Evolutionary conservation across 2,113 vertebrate genomes (phyloP).

Genomic region (Rhagologus leucostigma): DNA sequence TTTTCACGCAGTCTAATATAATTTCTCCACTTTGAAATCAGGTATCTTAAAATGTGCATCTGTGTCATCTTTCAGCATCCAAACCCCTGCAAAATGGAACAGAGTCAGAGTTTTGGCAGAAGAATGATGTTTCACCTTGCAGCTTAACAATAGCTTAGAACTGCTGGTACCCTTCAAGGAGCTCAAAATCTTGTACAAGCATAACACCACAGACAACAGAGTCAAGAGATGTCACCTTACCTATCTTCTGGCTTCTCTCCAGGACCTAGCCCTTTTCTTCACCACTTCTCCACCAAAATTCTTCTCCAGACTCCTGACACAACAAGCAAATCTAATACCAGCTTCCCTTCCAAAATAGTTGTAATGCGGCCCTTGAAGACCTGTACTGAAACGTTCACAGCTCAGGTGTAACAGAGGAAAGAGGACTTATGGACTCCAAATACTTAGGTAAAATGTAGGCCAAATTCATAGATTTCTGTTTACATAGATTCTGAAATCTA

Average conservation of each 20-base stretch:
- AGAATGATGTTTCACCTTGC: neutral
- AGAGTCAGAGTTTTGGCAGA: neutral
- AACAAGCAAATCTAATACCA: neutral
- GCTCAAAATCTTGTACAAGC: neutral
- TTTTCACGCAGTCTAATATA: neutral
- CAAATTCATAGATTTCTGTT: neutral
- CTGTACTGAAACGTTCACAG: neutral
- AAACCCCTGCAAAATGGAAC: neutral
- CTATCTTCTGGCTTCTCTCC: neutral
- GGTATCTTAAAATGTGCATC: neutral
- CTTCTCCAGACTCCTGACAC: neutral
- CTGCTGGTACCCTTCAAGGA: neutral
- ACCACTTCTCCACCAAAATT: neutral
- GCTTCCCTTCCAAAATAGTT: neutral
- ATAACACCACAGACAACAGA: neutral
- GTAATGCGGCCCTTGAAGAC: neutral
- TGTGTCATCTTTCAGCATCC: conserved; percentile 17
- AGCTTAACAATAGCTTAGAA: conserved; percentile 3
- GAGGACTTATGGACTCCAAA: neutral
- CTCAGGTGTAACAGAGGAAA: neutral
- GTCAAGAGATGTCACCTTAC: neutral
- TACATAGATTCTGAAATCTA: neutral
- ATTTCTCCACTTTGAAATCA: neutral
- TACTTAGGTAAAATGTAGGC: neutral
- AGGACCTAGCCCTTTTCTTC: neutral